Conservation (phyloP, 2,113 vertebrate species). For the Malurus elegans region DNA sequence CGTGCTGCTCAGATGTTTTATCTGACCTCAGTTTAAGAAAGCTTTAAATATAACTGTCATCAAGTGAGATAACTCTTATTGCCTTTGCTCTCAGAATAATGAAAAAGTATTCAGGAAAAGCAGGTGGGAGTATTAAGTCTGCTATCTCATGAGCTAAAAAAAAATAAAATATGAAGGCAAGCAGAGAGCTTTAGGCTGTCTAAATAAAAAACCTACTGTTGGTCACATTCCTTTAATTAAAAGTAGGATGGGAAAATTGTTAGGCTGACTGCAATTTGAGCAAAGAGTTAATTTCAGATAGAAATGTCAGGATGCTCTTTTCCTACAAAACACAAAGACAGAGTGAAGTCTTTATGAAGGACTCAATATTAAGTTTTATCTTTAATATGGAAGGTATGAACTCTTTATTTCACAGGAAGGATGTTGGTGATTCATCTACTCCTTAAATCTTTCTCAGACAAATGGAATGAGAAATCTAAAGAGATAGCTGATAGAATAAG, state of each 20-base stretch:
- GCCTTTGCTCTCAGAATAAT: neutral
- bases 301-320: neutral
- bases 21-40: neutral
- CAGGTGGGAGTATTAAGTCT: neutral
- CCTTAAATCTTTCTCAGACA: neutral
- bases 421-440: neutral
- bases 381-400: neutral
- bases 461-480: neutral
- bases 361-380: neutral
- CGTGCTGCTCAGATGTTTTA: neutral
- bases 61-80: neutral
- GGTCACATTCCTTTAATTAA: neutral
- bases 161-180: neutral
- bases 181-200: neutral
- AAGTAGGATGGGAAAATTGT: neutral
- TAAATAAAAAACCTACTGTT: neutral
- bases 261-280: neutral
- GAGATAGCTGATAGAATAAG: neutral
- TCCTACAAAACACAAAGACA: neutral
- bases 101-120: neutral
- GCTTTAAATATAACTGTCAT: neutral
- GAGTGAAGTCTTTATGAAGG: neutral
- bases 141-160: neutral
- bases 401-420: neutral
- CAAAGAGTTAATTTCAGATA: neutral